phyloP scores from a whole-genome alignment of 2,888 invertebrate genomes.

The Synergus umbraculus region DNA sequence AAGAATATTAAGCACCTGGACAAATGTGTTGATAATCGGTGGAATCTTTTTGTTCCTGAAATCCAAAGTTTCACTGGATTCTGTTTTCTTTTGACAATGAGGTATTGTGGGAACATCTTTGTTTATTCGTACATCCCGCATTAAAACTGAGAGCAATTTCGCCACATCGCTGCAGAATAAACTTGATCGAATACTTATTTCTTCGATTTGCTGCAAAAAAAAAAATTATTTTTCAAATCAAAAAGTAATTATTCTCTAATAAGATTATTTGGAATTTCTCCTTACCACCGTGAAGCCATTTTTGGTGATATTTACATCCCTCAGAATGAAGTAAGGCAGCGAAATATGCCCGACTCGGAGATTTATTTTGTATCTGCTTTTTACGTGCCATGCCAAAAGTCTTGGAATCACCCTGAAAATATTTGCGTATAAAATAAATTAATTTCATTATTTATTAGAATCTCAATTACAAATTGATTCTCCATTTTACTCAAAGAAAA shows the following conservation, averaged over 20 bases:
- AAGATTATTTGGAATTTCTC: conserved; percentile 53
- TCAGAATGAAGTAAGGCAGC: conserved; percentile 87
- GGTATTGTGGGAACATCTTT: conserved; percentile 81
- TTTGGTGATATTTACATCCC: conserved; percentile 89
- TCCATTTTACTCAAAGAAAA: too few species aligned
- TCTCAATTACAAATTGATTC: not conserved
- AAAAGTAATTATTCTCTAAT: conserved; percentile 1
- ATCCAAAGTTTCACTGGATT: conserved; percentile 78
- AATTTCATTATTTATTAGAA: not conserved
- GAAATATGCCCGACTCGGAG: conserved; percentile 89
- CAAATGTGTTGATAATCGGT: conserved; percentile 88
- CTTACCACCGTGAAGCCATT: conserved; percentile 88
- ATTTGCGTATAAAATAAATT: conserved; percentile 12
- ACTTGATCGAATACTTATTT: conserved; percentile 91
- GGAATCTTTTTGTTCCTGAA: conserved; percentile 88
- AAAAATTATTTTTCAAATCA: conserved; percentile 55
- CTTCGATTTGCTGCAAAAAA: conserved; percentile 87
- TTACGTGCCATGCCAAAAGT: conserved; percentile 88
- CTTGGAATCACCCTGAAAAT: conserved; percentile 86
- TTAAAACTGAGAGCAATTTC: conserved; percentile 89
- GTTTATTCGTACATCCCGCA: conserved; percentile 88
- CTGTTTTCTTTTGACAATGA: conserved; percentile 57
- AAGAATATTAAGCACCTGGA: conserved; percentile 81
- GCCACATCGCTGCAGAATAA: conserved; percentile 93
- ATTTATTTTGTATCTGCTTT: conserved; percentile 88